Base-by-base conservation (phyloP, 2,888 invertebrate genomes). In the Podotricha telesiphe region DNA sequence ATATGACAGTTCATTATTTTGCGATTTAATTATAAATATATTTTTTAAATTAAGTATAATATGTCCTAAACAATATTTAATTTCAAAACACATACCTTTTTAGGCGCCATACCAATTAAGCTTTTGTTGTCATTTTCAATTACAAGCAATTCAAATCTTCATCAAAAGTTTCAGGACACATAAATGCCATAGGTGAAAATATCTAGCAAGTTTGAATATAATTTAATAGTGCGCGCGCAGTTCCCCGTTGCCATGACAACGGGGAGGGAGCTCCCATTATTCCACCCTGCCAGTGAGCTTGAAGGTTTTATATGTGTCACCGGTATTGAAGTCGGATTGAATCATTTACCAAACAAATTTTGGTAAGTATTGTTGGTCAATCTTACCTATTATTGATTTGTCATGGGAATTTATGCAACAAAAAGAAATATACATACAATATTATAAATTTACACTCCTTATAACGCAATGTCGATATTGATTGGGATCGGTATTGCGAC, bases 181-280 rank as follows among this genome's bases (percentile, higher is more conserved):
- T 85, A 86, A 87, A 87, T 83, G 84, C 77, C 77, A 76, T 81
- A 84, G 84, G 82, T 79, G 62, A 79, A 80, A 79, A 76, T 73
- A 67, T 68, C 64, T 70, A 69, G 73, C 70, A 47, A 65, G 56
- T 70, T 67, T 74, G 65, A 69, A 63, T 42, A 69, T 51, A 6
- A 55, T 45, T 72, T 72, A 53, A 62, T 65, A 61, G 50, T 91
- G 92, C 92, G 92, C 91, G 92, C 92, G 92, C 92, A 91, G 67
- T 17, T 40, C 15, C 15, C 7, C 8, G 87, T 91, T 79, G 75
- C 73, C 86, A 87, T 88, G 82, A 79, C 51, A 79, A 91, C 90
- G 77, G 76, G 77, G 75, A 75, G 76, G 74, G 62, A 13, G 74
- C 75, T 71, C 76, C 78, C 74, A 70, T 53, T 11, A 22, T 42